Percentiles rank a stretch among this genome's conserved stretches.
phyloP scores from a whole-genome alignment of 2,888 invertebrate species.

The Tetragonisca angustula region DNA sequence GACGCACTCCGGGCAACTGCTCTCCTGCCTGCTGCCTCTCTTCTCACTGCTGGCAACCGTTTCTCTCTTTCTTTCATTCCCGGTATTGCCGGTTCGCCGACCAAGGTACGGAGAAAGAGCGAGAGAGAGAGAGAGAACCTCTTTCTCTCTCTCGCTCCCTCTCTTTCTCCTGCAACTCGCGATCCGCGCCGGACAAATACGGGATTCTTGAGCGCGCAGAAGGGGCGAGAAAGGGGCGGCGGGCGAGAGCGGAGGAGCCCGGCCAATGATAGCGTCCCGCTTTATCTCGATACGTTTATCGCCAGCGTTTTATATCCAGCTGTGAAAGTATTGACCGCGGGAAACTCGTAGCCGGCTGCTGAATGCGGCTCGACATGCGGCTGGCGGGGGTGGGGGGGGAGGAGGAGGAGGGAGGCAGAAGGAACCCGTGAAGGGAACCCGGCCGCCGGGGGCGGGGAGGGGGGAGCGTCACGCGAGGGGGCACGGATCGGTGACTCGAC shows the following conservation, averaged over 20 bases:
- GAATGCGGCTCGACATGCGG: conserved; percentile 31
- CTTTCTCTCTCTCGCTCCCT: conserved; percentile 32
- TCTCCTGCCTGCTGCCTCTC: background rate
- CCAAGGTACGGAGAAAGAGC: background rate
- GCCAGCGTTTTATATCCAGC: conserved; percentile 76
- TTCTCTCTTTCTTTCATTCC: conserved; percentile 14
- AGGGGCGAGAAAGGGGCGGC: conserved; percentile 45
- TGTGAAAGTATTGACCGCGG: conserved; percentile 60
- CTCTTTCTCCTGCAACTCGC: conserved; percentile 52
- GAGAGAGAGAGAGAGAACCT: no score
- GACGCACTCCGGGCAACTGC: no score
- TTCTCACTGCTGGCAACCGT: background rate
- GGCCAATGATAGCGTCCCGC: conserved; percentile 79
- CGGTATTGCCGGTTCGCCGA: conserved; percentile 2
- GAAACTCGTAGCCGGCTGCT: conserved; percentile 50
- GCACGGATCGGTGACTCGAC: conserved; percentile 37
- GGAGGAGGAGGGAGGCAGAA: background rate
- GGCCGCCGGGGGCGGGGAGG: background rate
- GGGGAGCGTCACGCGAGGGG: conserved; percentile 35
- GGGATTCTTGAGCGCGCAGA: conserved; percentile 67
- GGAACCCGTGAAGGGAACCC: background rate
- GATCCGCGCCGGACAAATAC: conserved; percentile 67
- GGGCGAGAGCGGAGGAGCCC: conserved; percentile 55
- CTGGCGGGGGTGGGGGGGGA: no score
- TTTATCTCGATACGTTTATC: conserved; percentile 82